These are phyloP conservation scores for Pycnomerus fuliginosus DNA, from an alignment of 2,888 invertebrate genomes.

Conservation along the genomic window DNA sequence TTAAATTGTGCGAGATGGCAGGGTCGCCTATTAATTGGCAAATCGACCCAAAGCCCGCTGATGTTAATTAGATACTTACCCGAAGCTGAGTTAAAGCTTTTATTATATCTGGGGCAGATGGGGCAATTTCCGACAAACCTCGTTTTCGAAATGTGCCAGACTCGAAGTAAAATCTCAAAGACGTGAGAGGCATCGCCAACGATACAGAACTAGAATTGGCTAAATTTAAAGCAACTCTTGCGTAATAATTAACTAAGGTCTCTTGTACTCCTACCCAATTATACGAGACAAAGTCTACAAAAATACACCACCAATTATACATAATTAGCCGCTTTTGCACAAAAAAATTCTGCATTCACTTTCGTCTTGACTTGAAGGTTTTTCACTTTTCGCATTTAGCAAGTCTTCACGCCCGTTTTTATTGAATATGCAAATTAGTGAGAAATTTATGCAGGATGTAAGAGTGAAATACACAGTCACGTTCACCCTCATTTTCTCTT, in stretches of 20 bases:
- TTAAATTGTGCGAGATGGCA: no score
- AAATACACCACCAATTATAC: slow-evolving; percentile 23
- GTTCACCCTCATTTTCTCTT: slow-evolving; percentile 20
- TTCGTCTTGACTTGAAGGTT: slow-evolving; percentile 3
- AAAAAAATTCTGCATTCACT: slow-evolving; percentile 1
- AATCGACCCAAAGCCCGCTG: slow-evolving; percentile 26
- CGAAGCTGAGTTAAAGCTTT: slow-evolving; percentile 27
- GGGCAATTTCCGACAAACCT: slow-evolving; percentile 34
- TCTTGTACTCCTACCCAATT: slow-evolving; percentile 23
- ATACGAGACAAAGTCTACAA: slow-evolving; percentile 21
- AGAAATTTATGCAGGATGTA: slow-evolving; percentile 22
- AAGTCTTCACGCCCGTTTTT: slow-evolving; percentile 11
- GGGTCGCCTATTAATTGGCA: slow-evolving; percentile 26
- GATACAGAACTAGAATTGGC: slow-evolving; percentile 20
- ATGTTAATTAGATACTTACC: slow-evolving; percentile 31
- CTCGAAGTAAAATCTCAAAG: slow-evolving; percentile 26
- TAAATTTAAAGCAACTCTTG: slow-evolving; percentile 30
- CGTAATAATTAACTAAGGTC: slow-evolving; percentile 30
- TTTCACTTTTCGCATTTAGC: slow-evolving; percentile 11
- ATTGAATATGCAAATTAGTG: slow-evolving; percentile 20
- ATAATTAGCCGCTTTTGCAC: slow-evolving; percentile 19
- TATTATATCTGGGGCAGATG: slow-evolving; percentile 31
- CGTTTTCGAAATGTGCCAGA: slow-evolving; percentile 27
- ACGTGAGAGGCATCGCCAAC: slow-evolving; percentile 28
- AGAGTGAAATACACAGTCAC: slow-evolving; percentile 20